A percentile compares a stretch with the other conserved stretches of the same genome.
Evolutionary conservation across 2,888 invertebrate genomes (phyloP).

Genomic region (Parnassius mnemosyne): DNA sequence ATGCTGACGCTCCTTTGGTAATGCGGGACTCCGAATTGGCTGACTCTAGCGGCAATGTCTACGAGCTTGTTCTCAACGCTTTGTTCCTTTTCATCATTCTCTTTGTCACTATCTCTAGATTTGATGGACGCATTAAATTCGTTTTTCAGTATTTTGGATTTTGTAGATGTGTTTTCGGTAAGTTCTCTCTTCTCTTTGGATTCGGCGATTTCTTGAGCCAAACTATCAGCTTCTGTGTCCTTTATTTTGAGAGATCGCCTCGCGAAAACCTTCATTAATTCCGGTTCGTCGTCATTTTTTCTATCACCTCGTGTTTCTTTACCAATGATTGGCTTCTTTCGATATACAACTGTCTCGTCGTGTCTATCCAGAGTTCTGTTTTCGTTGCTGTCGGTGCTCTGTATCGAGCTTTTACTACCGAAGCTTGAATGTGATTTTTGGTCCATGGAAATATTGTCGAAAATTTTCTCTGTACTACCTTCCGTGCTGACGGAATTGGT

Average conservation of each 20-base stretch:
- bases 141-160: slow-evolving; percentile 64
- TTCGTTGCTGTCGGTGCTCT: slow-evolving; percentile 71
- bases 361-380: slow-evolving; percentile 58
- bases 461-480: slow-evolving; percentile 69
- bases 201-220: slow-evolving; percentile 80
- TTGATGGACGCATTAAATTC: slow-evolving; percentile 78
- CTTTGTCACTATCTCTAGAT: slow-evolving; percentile 87
- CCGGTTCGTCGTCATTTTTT: slow-evolving; percentile 86
- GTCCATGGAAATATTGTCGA: slow-evolving; percentile 70
- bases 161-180: slow-evolving; percentile 44
- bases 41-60: slow-evolving; percentile 67
- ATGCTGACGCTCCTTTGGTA: slow-evolving; percentile 74
- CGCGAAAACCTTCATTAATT: slow-evolving; percentile 90
- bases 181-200: slow-evolving; percentile 59
- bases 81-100: slow-evolving; percentile 77
- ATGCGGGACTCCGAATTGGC: slow-evolving; percentile 63
- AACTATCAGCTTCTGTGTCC: slow-evolving; percentile 82
- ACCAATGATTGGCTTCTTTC: slow-evolving; percentile 77
- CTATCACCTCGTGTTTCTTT: slow-evolving; percentile 59
- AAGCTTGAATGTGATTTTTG: slow-evolving; percentile 74
- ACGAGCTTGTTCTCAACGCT: slow-evolving; percentile 59
- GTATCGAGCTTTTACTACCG: slow-evolving; percentile 74
- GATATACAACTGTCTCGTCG: slow-evolving; percentile 75
- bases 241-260: slow-evolving; percentile 89
- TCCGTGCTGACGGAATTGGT: slow-evolving; percentile 67